Base-by-base conservation (phyloP, 1,140 invertebrate species). In the Samia ricini region DNA sequence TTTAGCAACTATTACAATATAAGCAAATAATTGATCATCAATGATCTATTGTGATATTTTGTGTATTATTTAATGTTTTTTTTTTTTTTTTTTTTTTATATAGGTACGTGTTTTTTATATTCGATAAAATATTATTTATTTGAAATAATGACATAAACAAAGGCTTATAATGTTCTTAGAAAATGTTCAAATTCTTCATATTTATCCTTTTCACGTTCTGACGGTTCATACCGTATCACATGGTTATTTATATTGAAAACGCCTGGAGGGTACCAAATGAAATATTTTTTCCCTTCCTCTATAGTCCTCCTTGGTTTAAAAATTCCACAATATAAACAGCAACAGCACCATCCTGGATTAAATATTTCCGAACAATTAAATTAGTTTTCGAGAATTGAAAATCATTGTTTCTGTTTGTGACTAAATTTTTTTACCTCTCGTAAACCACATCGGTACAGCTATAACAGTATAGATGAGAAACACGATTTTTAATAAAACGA, bases 131-230 rank as follows among this genome's bases (percentile, higher is more conserved):
- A 29, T 29, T 29, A 29, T n/a, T n/a, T n/a, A n/a, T n/a, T n/a
- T n/a, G n/a, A n/a, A n/a, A n/a, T n/a, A n/a, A n/a, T n/a, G n/a
- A n/a, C n/a, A n/a, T n/a, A n/a, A n/a, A n/a, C n/a, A n/a, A n/a
- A n/a, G n/a, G n/a, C n/a, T 42, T 72, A 83, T 56, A 85, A 73
- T 22, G 74, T 85, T 61, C 76, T 79, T 66, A 87, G 64, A 49
- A 85, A 66, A 66, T 87, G 82, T 59, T 75, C 79, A 61, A 83
- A 79, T 48, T 85, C 80, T 56, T 79, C 77, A 55, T 81, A 83
- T 52, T 63, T 61, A 18, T 83, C 71, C 59, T 56, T 76, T 63
- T 85, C 82, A 12, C 61, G 56, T 42, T 66, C 64, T 2, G 69
- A 77, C 0, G 83, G 70, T 10, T 80, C 72, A 42, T 85, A 85